Base-by-base conservation (phyloP, 2,888 invertebrate species). In the Drosophila silvestris region DNA sequence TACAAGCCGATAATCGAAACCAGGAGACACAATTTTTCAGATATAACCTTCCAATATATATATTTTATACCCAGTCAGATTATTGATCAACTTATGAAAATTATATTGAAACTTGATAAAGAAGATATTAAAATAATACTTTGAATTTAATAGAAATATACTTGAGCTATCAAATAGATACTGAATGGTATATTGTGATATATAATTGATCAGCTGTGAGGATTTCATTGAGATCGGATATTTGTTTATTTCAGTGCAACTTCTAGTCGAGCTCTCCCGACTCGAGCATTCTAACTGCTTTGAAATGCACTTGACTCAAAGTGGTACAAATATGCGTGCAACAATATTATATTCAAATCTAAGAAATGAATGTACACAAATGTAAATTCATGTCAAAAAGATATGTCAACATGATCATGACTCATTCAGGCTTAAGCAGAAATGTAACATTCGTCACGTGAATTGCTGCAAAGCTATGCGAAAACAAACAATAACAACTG, bases 381-480 rank as follows among this genome's bases (percentile, higher is more conserved):
- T 28, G 33, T 28, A 4, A 33, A 37, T 14, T 39, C 12, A 19
- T 32, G 35, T 12, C 19, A 41, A 53, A 37, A 41, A 50, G 30
- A 47, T 26, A 71, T 51, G 30, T 26, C 51, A 52, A n/a, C 26
- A 51, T 26, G 33, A 33, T 33, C 19, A 54, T 90, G 85, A 90
- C 84, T 89, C 86, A 85, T 47, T 26, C 63, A 19, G 39, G 53
- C 19, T 86, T 90, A 58, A 35, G n/a, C 47, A 53, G 88, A 87
- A 87, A 65, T 82, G 74, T 70, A 87, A 76, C 63, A 74, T 78
- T 70, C 70, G 89, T 75, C 89, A 85, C 85, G 90, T 85, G 90
- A 90, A 37, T 82, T 54, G 85, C 54, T 59, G 37, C 39, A 54
- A 73, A 89, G 72, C 64, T 84, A 89, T 84, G 84, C 84, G 39